phyloP scores from a whole-genome alignment of 2,797 vertebrate species.

The Lutjanus campechanus region DNA sequence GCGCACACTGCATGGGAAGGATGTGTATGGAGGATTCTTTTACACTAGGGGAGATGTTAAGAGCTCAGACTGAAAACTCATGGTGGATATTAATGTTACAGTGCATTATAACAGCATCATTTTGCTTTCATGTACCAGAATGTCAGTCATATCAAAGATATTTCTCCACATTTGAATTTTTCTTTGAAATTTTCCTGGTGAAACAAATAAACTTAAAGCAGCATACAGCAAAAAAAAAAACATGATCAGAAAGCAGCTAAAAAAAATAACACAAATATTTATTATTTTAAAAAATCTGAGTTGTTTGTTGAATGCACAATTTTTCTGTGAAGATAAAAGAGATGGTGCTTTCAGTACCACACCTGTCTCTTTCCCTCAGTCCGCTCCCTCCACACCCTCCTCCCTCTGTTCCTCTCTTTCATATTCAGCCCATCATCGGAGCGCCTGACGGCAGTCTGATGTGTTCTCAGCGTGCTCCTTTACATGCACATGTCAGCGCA shows the following conservation, averaged over 20 bases:
- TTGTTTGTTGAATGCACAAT: slow-evolving; percentile 47
- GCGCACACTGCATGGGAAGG: slow-evolving; percentile 54
- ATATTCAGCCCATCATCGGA: slow-evolving; percentile 64
- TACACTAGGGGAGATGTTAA: slow-evolving; percentile 59
- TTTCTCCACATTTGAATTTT: slow-evolving; percentile 46
- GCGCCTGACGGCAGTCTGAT: slow-evolving; percentile 72
- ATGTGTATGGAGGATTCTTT: slow-evolving; percentile 48
- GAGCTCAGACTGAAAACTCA: slow-evolving; percentile 54
- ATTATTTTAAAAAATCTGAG: slow-evolving; percentile 16
- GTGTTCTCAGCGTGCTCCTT: slow-evolving; percentile 74
- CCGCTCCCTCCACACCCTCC: slow-evolving; percentile 22
- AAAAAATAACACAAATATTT: slow-evolving; percentile 18
- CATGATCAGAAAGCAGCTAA: slow-evolving; percentile 22
- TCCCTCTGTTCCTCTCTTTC: slow-evolving; percentile 41
- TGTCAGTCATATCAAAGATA: slow-evolving; percentile 26
- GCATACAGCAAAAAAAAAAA: slow-evolving; percentile 25
- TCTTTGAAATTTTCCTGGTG: slow-evolving; percentile 27
- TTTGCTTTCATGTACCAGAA: slow-evolving; percentile 49
- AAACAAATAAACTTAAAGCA: slow-evolving; percentile 43
- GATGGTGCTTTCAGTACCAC: slow-evolving; percentile 44
- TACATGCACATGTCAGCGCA: slow-evolving; percentile 71
- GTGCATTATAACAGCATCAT: slow-evolving; percentile 44
- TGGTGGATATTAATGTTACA: slow-evolving; percentile 48
- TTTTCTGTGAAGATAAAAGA: slow-evolving; percentile 51
- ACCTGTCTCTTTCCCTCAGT: slow-evolving; percentile 51